A percentile compares a stretch with the other conserved stretches of the same genome.
Evolutionary conservation across 2,113 vertebrate species (phyloP).

Genomic region (Lontra canadensis): DNA sequence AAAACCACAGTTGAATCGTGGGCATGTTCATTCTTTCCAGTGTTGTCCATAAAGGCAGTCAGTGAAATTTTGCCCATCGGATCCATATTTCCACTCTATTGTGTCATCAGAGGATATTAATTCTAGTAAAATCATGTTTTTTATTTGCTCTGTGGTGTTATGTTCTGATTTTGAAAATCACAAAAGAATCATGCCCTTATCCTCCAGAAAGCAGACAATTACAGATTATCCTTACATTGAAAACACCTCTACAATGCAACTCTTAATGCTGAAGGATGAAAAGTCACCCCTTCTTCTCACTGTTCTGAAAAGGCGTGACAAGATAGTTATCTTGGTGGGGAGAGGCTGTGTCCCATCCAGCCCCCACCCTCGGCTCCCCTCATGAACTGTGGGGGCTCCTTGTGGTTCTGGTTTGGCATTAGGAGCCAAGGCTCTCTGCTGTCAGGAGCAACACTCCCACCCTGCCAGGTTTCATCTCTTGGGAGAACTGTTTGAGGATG

Average conservation of each 20-base stretch:
- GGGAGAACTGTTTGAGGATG: neutral
- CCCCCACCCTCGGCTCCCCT: neutral
- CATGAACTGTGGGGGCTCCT: conserved; percentile 22
- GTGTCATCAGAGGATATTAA: neutral
- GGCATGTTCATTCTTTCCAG: neutral
- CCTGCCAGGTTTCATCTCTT: neutral
- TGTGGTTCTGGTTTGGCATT: neutral
- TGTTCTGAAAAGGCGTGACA: conserved; percentile 61
- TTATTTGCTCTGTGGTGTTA: conserved; percentile 61
- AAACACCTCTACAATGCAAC: conserved; percentile 52
- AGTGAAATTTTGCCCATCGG: neutral
- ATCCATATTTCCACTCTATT: neutral
- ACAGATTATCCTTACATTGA: conserved; percentile 41
- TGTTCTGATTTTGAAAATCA: conserved; percentile 60
- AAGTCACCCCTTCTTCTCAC: conserved; percentile 14
- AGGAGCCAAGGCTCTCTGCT: conserved; percentile 39
- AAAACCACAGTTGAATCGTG: neutral
- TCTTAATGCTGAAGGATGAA: conserved; percentile 75
- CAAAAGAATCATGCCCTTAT: neutral
- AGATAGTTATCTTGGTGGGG: neutral
- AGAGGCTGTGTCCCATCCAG: neutral
- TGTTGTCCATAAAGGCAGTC: neutral
- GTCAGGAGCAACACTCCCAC: neutral
- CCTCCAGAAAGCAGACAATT: conserved; percentile 47
- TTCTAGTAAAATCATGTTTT: neutral